Conservation (phyloP, 2,888 invertebrate genomes). For the Desoria tigrina region DNA sequence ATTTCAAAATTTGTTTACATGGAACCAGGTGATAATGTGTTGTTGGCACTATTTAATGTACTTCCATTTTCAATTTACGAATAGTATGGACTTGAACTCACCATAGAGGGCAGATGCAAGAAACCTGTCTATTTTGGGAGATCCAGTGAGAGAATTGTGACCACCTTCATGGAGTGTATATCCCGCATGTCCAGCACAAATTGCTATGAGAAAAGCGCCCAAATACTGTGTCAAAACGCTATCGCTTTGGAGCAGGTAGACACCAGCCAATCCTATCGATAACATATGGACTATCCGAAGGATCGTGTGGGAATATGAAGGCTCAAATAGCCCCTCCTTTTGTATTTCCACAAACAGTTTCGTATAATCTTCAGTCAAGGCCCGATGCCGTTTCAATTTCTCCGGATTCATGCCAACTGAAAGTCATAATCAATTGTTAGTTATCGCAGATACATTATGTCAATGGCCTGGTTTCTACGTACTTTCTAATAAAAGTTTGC, state of each 20-base stretch:
- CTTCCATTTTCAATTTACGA: too few relatives aligned
- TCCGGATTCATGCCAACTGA: background rate
- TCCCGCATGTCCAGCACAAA: slow-evolving; percentile 47
- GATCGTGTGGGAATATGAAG: slow-evolving; percentile 43
- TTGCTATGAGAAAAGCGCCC: slow-evolving; percentile 31
- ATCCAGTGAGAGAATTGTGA: slow-evolving; percentile 50
- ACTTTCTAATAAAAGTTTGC: too few relatives aligned
- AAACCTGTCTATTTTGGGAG: slow-evolving; percentile 46
- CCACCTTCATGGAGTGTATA: slow-evolving; percentile 52
- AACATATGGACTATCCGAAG: slow-evolving; percentile 29
- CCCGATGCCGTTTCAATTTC: slow-evolving; percentile 4
- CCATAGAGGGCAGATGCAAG: slow-evolving; percentile 46
- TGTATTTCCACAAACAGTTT: slow-evolving; percentile 45
- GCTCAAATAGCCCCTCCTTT: slow-evolving; percentile 47
- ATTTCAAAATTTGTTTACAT: too few relatives aligned
- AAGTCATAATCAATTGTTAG: too few relatives aligned
- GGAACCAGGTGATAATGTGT: too few relatives aligned
- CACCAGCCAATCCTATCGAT: too few relatives aligned
- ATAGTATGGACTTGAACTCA: background rate
- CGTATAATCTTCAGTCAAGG: slow-evolving; percentile 46
- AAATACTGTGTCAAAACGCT: too few relatives aligned
- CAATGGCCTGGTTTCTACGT: too few relatives aligned
- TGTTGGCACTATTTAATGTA: too few relatives aligned
- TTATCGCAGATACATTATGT: too few relatives aligned
- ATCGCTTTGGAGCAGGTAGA: too few relatives aligned